Base-by-base conservation (phyloP, 2,113 vertebrate genomes). In the Chloropsis hardwickii region DNA sequence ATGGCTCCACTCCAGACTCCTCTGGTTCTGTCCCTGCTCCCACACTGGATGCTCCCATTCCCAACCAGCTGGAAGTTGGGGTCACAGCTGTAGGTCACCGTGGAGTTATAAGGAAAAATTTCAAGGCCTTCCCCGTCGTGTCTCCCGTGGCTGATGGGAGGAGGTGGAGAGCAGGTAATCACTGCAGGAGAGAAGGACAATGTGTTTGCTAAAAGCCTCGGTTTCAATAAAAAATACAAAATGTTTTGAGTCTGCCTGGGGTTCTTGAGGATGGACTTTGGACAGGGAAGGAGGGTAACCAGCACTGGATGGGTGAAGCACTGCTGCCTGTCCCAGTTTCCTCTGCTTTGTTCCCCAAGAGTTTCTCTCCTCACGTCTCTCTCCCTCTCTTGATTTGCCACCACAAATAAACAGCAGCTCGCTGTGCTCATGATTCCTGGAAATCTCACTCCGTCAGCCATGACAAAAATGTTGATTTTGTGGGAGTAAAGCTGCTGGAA, bases 11-110 rank as follows among this genome's bases (percentile, higher is more conserved):
- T 97, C 98, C 98, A 98, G 57, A 18, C 69, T 1, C 97, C 96
- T 0, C 3, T 7, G 5, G 37, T 81, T 53, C 25, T 29, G 60
- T 97, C 96, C 17, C 5, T 33, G 10, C 96, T 96, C 0, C 7
- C 48, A 7, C 98, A 98, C 0, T 0, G 92, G 91, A 98, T 71
- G 71, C 95, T 97, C 6, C 8, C 17, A 0, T 31, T 28, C 17
- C 98, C 97, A 1, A 79, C 0, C 37, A 98, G 94, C 6, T 91
- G 94, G 93, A 97, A 98, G 19, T 4, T 17, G 5, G 66, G 11
- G 1, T 94, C 37, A 19, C 98, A 98, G 53, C 61, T 96, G 77
- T 98, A 98, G 48, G 91, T 96, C 71, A 98, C 86, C 0, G 94
- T 95, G 15, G 96, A 91, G 65, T 98, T 96, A 2, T 65, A 97